Evolutionary conservation across 2,888 invertebrate species (phyloP), one percentile per base, ranked within the genome.

Genomic region (Fissipunctia ypsillon): DNA sequence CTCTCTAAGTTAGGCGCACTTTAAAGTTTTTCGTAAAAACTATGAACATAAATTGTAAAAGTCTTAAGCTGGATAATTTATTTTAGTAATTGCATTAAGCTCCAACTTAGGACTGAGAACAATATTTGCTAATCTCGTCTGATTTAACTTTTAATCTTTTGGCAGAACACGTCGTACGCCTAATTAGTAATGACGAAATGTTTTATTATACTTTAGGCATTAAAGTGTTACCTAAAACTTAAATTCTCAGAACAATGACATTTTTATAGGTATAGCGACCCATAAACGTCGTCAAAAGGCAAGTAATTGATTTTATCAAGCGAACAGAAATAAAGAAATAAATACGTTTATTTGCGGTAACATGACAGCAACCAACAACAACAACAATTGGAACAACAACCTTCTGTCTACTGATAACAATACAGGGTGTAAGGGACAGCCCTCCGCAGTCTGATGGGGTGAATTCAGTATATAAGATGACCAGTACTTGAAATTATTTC

Each of bases 11-110:
- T 41, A 69, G 69, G 45, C 67, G 59, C 66, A 83, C n/a, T 63
- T 66, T 38, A 73, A 60, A 54, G 41, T 57, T 65, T 66, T 66
- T 43, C n/a, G 19, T 54, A 35, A 63, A 60, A 73, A 80, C 64
- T 61, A 73, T 72, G 60, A 73, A 65, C 64, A 80, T 84, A 80
- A 75, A 81, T 81, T 61, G n/a, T 16, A 12, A 75, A 80, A 70
- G 59, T 69, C 80, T 75, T 77, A 69, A 61, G 38, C 31, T 64
- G 28, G 54, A 50, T 68, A 72, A 74, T 76, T 76, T 69, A 74
- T 73, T 76, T 75, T 56, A 69, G 70, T 73, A 70, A 77, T 84
- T 77, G 61, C 59, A 57, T 70, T 69, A 64, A 22, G 28, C 60
- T 22, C 16, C 12, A 73, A 80, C 50, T 65, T 50, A 38, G 31